Conservation (phyloP, 2,888 invertebrate genomes). For the Colostygia pectinataria region DNA sequence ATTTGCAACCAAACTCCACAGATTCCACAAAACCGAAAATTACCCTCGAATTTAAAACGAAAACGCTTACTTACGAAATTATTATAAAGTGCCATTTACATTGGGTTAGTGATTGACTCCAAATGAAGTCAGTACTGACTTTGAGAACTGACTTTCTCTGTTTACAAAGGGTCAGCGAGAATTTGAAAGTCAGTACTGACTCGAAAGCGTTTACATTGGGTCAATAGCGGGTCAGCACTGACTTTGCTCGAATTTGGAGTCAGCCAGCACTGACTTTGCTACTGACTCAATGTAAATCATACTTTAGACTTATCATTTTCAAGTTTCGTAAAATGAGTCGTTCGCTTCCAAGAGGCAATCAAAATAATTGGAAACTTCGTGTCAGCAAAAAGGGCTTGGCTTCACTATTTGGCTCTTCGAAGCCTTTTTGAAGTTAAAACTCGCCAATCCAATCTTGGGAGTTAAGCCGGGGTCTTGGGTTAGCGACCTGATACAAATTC, state of each 20-base stretch:
- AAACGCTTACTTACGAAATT: slow-evolving; percentile 10
- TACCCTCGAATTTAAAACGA: slow-evolving; percentile 6
- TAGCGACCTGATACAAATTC: not conserved
- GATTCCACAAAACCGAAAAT: not conserved
- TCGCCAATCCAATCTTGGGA: slow-evolving; percentile 13
- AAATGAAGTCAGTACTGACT: too few species aligned
- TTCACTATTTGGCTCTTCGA: slow-evolving; percentile 7
- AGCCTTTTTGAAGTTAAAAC: slow-evolving; percentile 9
- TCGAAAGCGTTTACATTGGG: too few species aligned
- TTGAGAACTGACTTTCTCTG: too few species aligned
- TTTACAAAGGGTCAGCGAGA: too few species aligned
- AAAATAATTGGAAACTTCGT: slow-evolving; percentile 28
- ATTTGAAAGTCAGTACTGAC: too few species aligned
- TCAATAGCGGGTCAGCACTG: too few species aligned
- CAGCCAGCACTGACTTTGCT: too few species aligned
- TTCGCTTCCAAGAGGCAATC: slow-evolving; percentile 19
- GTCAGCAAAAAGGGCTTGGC: slow-evolving; percentile 12
- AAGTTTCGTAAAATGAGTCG: slow-evolving; percentile 24
- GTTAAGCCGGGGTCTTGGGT: not conserved
- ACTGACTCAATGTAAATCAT: too few species aligned
- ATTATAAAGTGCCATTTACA: too few species aligned
- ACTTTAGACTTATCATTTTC: slow-evolving; percentile 9
- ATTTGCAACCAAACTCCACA: not conserved
- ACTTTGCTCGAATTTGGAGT: too few species aligned
- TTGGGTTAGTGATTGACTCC: too few species aligned